Evolutionary conservation across 2,113 vertebrate genomes (phyloP).

Genomic region (Copsychus sechellarum): DNA sequence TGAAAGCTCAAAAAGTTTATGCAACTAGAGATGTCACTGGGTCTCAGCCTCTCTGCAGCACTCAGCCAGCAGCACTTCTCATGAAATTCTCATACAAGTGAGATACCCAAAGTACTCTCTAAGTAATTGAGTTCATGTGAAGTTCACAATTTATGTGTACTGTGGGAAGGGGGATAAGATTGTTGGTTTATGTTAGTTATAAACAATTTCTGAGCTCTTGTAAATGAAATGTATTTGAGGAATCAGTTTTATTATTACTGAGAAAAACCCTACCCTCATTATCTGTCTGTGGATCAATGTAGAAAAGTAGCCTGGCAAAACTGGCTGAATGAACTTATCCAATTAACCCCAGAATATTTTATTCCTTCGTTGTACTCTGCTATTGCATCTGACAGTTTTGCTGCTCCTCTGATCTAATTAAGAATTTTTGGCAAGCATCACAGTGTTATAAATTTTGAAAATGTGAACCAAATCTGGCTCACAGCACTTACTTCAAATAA

Average conservation of each 20-base stretch:
- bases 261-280: constrained; percentile 52
- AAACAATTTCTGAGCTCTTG: not conserved
- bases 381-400: constrained; percentile 59
- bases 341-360: constrained; percentile 71
- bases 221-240: constrained; percentile 19
- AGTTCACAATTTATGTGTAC: not conserved
- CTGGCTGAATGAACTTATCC: constrained; percentile 66
- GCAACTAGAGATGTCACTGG: not conserved
- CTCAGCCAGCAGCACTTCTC: not conserved
- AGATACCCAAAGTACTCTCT: not conserved
- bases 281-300: constrained; percentile 56
- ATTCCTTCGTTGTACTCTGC: constrained; percentile 55
- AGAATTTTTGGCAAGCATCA: constrained; percentile 59
- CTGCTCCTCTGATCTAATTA: constrained; percentile 57
- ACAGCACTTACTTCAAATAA: constrained; percentile 33
- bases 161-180: not conserved
- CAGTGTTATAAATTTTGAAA: constrained; percentile 54
- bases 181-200: constrained; percentile 12
- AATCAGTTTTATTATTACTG: constrained; percentile 62
- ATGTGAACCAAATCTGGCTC: constrained; percentile 35
- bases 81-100: not conserved
- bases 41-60: not conserved
- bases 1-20: not conserved
- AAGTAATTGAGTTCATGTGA: not conserved
- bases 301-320: constrained; percentile 65